Base-by-base conservation (phyloP, 2,113 vertebrate genomes). In the Rhea pennata region DNA sequence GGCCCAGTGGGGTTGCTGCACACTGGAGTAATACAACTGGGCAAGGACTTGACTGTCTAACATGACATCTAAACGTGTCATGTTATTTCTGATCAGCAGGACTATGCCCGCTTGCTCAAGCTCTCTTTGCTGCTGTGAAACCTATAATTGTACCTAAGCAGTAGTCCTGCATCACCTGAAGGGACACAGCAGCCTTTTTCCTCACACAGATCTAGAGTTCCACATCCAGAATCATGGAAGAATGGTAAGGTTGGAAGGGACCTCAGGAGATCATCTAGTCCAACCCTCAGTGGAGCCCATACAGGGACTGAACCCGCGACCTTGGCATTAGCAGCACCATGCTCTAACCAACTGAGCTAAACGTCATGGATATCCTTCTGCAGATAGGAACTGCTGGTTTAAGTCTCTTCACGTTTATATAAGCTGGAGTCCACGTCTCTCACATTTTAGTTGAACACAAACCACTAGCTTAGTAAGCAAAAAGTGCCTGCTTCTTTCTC, bases 121-220 rank as follows among this genome's bases (percentile, higher is more conserved):
- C 3, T 79, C 0, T 24, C 6, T 76, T 85, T 62, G 12, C 4
- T 62, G 29, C 7, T n/a, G 2, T 5, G 2, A 31, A 46, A 46
- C 24, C 10, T 26, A 6, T 1, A 53, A 8, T 39, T 70, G 39
- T 24, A 14, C 7, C 3, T 53, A 13, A 44, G 84, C 79, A 36
- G 0, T 2, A 53, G 3, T 5, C 5, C 9, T 56, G 2, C 56
- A 22, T 4, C 24, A 56, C 2, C 12, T 2, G 50, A 44, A 74
- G 5, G 4, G 15, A 27, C 8, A n/a, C 85, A 23, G 0, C 5
- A 58, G 4, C 5, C 24, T 71, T 84, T 56, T 11, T 33, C 12
- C 15, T 40, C 56, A 71, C 40, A 10, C 6, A 62, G 5, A 8
- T 21, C 29, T 46, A 27, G 6, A 3, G 6, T 42, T 88, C 59